Evolutionary conservation across 2,113 vertebrate genomes (phyloP).

Genomic region (Herpailurus yagouaroundi): DNA sequence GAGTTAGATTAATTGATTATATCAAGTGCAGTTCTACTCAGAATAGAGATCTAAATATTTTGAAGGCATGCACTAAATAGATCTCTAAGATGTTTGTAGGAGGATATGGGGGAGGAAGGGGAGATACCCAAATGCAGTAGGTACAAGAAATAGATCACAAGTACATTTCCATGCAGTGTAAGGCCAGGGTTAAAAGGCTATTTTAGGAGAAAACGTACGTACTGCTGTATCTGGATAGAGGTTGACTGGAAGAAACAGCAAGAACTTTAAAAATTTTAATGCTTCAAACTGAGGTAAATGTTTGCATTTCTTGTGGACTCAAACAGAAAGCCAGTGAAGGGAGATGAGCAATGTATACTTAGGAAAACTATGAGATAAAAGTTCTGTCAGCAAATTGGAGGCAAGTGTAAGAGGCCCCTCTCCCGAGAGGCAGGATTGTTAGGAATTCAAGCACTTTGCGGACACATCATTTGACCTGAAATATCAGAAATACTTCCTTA

Average conservation of each 20-base stretch:
- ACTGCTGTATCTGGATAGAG: neutral
- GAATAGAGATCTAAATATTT: conserved; percentile 35
- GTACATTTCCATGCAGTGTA: neutral
- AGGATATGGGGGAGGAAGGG: neutral
- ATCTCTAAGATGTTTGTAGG: neutral
- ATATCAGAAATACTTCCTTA: neutral
- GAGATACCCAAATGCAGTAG: neutral
- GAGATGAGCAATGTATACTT: neutral
- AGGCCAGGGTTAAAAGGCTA: neutral
- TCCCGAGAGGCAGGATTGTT: neutral
- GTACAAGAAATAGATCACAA: neutral
- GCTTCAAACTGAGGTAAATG: neutral
- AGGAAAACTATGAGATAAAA: neutral
- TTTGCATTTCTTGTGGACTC: neutral
- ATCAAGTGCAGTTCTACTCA: neutral
- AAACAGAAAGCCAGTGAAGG: neutral
- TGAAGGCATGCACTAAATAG: neutral
- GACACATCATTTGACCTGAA: neutral
- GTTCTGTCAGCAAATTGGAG: neutral
- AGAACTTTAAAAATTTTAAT: neutral
- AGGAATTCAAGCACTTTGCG: neutral
- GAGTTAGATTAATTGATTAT: neutral
- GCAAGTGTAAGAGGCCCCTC: neutral
- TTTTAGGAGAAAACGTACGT: neutral
- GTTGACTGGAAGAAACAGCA: neutral